Evolutionary conservation across 2,888 invertebrate species (phyloP).

Genomic region (Synergus japonicus): DNA sequence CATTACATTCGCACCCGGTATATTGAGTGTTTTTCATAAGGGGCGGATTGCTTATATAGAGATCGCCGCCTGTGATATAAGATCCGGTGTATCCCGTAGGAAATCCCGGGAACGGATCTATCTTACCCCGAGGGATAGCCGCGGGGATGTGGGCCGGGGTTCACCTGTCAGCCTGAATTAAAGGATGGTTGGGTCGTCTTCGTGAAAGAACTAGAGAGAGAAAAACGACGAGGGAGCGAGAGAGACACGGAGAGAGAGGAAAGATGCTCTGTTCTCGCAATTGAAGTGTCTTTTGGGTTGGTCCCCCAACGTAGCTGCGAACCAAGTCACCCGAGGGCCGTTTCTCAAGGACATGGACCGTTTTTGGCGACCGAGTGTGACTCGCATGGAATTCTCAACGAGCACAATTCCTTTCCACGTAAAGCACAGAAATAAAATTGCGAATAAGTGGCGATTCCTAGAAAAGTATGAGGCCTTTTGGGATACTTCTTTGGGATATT

Average conservation of each 20-base stretch:
- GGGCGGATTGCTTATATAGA: slow-evolving; percentile 73
- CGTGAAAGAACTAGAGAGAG: slow-evolving; percentile 57
- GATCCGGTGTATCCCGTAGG: slow-evolving; percentile 77
- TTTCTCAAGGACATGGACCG: slow-evolving; percentile 52
- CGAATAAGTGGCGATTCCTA: neutral
- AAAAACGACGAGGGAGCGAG: slow-evolving; percentile 43
- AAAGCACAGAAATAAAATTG: slow-evolving; percentile 46
- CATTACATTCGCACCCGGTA: slow-evolving; percentile 34
- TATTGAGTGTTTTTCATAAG: slow-evolving; percentile 45
- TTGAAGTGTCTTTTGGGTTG: slow-evolving; percentile 63
- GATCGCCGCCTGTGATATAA: slow-evolving; percentile 77
- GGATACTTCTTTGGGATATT: neutral
- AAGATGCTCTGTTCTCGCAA: slow-evolving; percentile 55
- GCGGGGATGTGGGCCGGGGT: slow-evolving; percentile 67
- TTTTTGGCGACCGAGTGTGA: slow-evolving; percentile 50
- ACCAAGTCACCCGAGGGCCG: slow-evolving; percentile 54
- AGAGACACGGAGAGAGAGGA: neutral
- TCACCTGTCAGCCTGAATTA: slow-evolving; percentile 81
- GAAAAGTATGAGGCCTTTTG: neutral
- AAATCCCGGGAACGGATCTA: slow-evolving; percentile 77
- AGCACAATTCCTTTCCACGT: slow-evolving; percentile 55
- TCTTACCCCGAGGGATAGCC: slow-evolving; percentile 77
- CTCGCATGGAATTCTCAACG: slow-evolving; percentile 47
- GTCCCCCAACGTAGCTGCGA: slow-evolving; percentile 40
- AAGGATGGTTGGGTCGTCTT: slow-evolving; percentile 78